A percentile compares a stretch with the other conserved stretches of the same genome.
These are phyloP conservation scores for Cynopterus sphinx DNA, from an alignment of 2,797 vertebrate genomes.

Conservation along the genomic window DNA sequence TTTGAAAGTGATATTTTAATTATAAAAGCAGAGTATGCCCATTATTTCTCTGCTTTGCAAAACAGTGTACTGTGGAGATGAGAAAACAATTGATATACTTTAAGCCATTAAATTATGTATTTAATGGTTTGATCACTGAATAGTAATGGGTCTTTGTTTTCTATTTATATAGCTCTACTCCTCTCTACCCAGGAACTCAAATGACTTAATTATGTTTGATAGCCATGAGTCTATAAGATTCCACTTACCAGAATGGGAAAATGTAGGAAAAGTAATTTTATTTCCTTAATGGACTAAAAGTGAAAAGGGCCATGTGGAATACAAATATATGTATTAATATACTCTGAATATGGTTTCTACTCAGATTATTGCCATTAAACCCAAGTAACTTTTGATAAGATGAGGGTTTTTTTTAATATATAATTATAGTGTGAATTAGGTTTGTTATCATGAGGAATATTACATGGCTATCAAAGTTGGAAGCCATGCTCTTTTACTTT, in stretches of 20 bases:
- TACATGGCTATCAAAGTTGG: background rate
- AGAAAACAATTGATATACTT: background rate
- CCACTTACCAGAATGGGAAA: background rate
- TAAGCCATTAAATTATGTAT: background rate
- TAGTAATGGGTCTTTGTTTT: background rate
- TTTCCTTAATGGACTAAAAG: background rate
- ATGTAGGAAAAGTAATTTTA: background rate
- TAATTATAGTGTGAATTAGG: background rate
- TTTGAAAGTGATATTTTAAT: conserved; percentile 8
- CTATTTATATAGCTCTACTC: background rate
- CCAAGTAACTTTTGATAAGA: background rate
- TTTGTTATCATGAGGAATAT: background rate
- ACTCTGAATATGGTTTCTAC: conserved; percentile 7
- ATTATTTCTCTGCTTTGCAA: conserved; percentile 13
- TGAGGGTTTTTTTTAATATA: background rate
- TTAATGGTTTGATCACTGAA: background rate
- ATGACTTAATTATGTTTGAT: background rate
- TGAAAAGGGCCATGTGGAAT: background rate
- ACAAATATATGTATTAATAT: background rate
- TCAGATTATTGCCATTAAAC: background rate
- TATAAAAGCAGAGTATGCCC: background rate
- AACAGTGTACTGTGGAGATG: background rate
- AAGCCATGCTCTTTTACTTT: background rate
- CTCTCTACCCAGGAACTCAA: background rate
- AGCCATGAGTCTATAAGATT: background rate